Evolutionary conservation across 2,797 vertebrate species (phyloP).

Genomic region (Sciurus vulgaris): DNA sequence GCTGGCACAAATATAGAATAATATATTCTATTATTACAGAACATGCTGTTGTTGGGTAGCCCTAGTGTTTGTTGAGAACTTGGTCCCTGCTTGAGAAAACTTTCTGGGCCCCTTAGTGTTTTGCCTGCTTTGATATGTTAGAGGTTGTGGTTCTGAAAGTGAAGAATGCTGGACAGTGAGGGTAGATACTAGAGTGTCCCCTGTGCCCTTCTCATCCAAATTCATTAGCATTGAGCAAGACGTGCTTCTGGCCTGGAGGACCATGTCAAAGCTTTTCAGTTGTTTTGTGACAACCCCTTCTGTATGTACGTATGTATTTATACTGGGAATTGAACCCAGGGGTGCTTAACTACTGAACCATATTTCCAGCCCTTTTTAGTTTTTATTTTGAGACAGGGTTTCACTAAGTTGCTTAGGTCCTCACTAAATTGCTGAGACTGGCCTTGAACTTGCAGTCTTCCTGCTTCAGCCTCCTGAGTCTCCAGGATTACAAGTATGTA

Average conservation of each 20-base stretch:
- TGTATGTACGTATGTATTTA: too few relatives aligned
- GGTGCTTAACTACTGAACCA: too few relatives aligned
- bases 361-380: too few relatives aligned
- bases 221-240: not conserved
- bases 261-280: not conserved
- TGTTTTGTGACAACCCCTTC: too few relatives aligned
- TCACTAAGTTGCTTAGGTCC: too few relatives aligned
- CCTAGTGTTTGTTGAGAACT: too few relatives aligned
- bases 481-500: too few relatives aligned
- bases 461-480: too few relatives aligned
- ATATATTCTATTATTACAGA: not conserved
- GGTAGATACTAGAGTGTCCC: not conserved
- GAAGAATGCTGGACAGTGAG: not conserved
- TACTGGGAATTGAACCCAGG: too few relatives aligned
- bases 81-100: not conserved
- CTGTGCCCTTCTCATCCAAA: fast-evolving
- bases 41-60: not conserved
- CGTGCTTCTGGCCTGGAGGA: not conserved
- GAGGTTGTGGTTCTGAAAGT: not conserved
- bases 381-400: too few relatives aligned
- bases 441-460: too few relatives aligned
- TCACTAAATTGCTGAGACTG: too few relatives aligned
- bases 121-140: not conserved
- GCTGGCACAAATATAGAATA: fast-evolving
- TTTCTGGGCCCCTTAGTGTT: not conserved